These are phyloP conservation scores for Mohoua ochrocephala DNA, from an alignment of 2,113 vertebrate species.

Conservation along the genomic window DNA sequence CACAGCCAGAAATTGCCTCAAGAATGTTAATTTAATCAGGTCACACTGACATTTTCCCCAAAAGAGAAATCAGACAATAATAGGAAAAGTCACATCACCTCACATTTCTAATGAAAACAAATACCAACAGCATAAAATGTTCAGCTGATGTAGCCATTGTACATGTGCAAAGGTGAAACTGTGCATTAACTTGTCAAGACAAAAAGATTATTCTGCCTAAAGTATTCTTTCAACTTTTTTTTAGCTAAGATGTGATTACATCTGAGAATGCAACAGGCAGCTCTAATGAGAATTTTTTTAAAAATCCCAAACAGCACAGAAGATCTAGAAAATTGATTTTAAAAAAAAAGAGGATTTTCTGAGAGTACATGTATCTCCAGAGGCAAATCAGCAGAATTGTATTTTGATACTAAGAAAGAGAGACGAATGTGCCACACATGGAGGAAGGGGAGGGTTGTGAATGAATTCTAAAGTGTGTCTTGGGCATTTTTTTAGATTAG, in stretches of 20 bases:
- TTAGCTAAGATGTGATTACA: neutral
- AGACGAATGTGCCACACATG: neutral
- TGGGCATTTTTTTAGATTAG: neutral
- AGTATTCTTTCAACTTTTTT: neutral
- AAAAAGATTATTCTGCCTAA: neutral
- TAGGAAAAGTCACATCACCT: neutral
- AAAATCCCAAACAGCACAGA: neutral
- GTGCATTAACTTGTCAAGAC: neutral
- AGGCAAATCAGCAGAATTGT: neutral
- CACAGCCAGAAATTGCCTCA: neutral
- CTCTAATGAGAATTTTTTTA: neutral
- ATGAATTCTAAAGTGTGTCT: neutral
- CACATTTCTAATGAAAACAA: neutral
- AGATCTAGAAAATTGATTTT: neutral
- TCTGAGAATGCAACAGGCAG: neutral
- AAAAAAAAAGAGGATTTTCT: neutral
- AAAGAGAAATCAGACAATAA: neutral
- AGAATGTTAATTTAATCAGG: constrained; percentile 45
- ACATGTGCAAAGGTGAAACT: neutral
- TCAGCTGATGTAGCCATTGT: neutral
- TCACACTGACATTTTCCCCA: constrained; percentile 20
- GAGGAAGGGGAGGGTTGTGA: neutral
- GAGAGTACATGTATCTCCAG: neutral
- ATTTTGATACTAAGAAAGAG: neutral
- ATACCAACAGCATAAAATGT: neutral